These are phyloP conservation scores for Muscicapa striata DNA, from an alignment of 2,797 vertebrate species.

Conservation along the genomic window DNA sequence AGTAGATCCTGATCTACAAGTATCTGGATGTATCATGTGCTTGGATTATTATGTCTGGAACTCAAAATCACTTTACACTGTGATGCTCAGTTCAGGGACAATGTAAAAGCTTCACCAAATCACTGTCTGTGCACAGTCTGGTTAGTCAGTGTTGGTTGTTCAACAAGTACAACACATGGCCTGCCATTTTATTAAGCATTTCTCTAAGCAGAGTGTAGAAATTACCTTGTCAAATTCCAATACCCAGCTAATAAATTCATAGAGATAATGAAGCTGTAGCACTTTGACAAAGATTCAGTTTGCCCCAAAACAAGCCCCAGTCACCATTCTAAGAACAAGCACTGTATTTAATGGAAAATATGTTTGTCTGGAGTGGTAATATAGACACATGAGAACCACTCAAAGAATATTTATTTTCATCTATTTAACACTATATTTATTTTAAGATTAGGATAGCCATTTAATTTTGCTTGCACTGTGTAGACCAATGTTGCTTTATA, in stretches of 20 bases:
- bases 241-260: neutral
- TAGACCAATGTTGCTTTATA: neutral
- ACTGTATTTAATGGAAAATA: neutral
- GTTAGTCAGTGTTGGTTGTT: neutral
- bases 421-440: neutral
- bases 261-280: neutral
- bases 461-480: neutral
- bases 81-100: slow-evolving; percentile 74
- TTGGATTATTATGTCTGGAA: slow-evolving; percentile 77
- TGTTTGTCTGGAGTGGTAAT: neutral
- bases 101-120: slow-evolving; percentile 20
- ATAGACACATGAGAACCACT: neutral
- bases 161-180: neutral
- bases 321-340: neutral
- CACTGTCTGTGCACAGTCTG: slow-evolving; percentile 1
- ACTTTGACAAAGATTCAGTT: neutral
- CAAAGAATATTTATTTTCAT: neutral
- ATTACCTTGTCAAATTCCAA: neutral
- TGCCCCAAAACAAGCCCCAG: neutral
- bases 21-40: slow-evolving; percentile 31
- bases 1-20: slow-evolving; percentile 31
- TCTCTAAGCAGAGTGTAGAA: neutral
- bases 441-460: neutral
- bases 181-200: neutral
- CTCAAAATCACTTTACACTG: slow-evolving; percentile 48